Base-by-base conservation (phyloP, 2,888 invertebrate species). In the Cephus sareptanus region DNA sequence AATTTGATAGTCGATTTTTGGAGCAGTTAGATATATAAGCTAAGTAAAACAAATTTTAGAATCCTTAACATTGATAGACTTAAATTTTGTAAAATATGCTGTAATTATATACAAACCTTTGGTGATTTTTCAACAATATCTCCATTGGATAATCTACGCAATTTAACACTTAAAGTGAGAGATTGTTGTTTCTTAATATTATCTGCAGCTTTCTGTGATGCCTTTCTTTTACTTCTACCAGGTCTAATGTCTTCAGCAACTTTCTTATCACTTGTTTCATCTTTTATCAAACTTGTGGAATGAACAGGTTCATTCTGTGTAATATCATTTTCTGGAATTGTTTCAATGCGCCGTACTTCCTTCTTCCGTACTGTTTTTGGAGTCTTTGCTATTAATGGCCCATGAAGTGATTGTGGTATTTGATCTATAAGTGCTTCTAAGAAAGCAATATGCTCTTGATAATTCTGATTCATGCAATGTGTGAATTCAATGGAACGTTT, bases 311-410 rank as follows among this genome's bases (percentile, higher is more conserved):
- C 69, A 13, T 37, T 78, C 31, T 78, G 74, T 4, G 85, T 73
- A 4, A 85, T 76, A 40, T 85, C 84, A 79, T 90, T 80, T 80
- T 91, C 91, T 11, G 86, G 89, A 79, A 91, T 91, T 1, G 91
- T 88, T 78, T 88, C 87, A 4, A 90, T 90, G 74, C 85, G 86
- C 70, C 85, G 85, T 1, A 78, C 0, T 30, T 76, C 81, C 37
- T 56, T 87, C 33, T 87, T 89, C 30, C 81, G 86, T 2, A 77
- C 11, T 23, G 83, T 70, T 79, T 88, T 90, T 6, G 91, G 90
- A 1, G 91, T 90, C 76, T 91, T 90, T 1, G 85, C 81, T 13
- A 91, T 78, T n/a, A 90, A 73, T 13, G 88, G 86, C 0, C 81
- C 86, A 6, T 85, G 81, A 2, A 77, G 69, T 1, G 86, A 79